Base-by-base conservation (phyloP, 2,797 vertebrate genomes). In the Xerus rutilus region DNA sequence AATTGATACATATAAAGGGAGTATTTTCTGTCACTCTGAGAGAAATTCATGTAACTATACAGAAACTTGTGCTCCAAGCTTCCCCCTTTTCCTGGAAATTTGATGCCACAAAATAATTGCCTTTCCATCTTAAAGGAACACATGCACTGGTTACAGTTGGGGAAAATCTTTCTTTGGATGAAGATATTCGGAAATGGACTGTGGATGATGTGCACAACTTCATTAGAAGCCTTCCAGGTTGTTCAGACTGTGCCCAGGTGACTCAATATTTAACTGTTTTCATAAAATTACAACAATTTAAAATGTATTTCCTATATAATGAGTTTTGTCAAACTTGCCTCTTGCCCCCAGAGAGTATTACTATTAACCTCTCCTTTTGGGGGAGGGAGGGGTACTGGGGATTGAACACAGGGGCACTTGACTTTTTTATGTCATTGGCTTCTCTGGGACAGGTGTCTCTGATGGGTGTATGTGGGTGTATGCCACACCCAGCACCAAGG, bases 201-300 rank as follows among this genome's bases (percentile, higher is more conserved):
- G 98, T 99, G 65, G 99, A 99, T 20, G 99, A 99, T 0, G 99
- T 99, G 32, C 99, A 98, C 97, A 99, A 98, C 98, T 99, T 99
- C 93, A 98, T 99, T 76, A 97, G 97, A 89, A 99, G 98, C 93
- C 99, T 99, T 73, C 99, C 99, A 11, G 99, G 99, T n/a, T 99
- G 99, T 91, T 99, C 99, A 39, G 99, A 99, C 93, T 99, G 99
- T 12, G 99, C 99, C 89, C 99, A 99, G 99, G 99, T 99, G 84
- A 97, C 23, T 78, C 79, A 32, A 72, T 9, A 52, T 49, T 93
- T 77, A 85, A 84, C 45, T 85, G 9, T 32, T 79, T 89, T 67
- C 81, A 65, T 73, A 45, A 20, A 89, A 79, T 12, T 21, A 57
- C 43, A n/a, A 45, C 18, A 57, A 14, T 65, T 89, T 43, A 86